Evolutionary conservation across 2,888 invertebrate genomes (phyloP), one percentile per base, ranked within the genome.

Genomic region (Drosophila longiperda): DNA sequence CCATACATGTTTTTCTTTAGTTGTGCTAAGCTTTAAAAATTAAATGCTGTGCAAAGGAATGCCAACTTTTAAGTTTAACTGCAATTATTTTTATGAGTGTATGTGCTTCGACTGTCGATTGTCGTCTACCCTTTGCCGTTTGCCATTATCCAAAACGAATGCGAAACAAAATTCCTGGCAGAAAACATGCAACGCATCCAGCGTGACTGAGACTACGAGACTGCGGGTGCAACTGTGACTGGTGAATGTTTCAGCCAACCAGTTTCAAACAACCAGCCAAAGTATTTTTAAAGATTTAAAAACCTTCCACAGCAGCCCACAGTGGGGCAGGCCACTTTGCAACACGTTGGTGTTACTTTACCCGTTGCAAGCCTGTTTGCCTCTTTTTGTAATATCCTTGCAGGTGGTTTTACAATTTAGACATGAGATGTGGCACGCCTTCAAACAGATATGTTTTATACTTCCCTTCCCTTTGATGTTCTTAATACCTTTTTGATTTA

Each of bases 91-190:
- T 55, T 38, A 6, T 4, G 8, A 55, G 55, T 55, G 55, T 55
- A n/a, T 12, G n/a, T 29, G 26, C 17, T 55, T 55, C n/a, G 38
- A 38, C 26, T 55, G 55, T 55, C 55, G 61, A 65, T 50, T 77
- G 81, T 72, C 81, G 67, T 77, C 78, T 72, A 64, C 54, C 50
- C 58, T 67, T 76, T 75, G 70, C 55, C 54, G 63, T 69, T 77
- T 69, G 80, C 88, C 88, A 82, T 85, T 84, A 87, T 89, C 88
- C 77, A 89, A 85, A 85, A 70, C 90, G 83, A 85, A 85, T 85
- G 80, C 86, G 90, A 89, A 87, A 82, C 90, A 83, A 77, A 85
- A 85, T 85, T 89, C 90, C 88, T 73, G 85, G 70, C 71, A 68
- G 69, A 83, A 82, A 89, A 89, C 83, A 89, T 76, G 83, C 85